Evolutionary conservation across 2,113 vertebrate genomes (phyloP).

Genomic region (Oreocharis arfaki): DNA sequence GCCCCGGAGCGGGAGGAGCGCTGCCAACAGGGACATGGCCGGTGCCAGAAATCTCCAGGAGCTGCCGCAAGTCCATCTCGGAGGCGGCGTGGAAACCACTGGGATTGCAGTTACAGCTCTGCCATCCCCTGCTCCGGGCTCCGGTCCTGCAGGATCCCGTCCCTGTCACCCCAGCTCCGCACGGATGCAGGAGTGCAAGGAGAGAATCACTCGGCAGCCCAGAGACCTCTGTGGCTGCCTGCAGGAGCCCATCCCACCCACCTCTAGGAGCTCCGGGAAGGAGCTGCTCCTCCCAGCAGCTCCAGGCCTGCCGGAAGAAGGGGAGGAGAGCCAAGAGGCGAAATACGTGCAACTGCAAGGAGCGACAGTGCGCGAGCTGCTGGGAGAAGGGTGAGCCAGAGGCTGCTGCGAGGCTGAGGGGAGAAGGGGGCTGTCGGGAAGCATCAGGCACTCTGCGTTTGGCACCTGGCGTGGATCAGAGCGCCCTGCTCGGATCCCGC

Average conservation of each 20-base stretch:
- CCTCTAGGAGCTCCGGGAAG: neutral
- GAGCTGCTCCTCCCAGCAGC: neutral
- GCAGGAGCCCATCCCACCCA: neutral
- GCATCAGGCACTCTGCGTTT: fast-evolving
- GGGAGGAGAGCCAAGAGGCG: neutral
- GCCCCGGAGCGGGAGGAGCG: neutral
- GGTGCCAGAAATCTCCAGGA: neutral
- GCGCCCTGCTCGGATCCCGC: neutral
- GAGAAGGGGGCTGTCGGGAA: neutral
- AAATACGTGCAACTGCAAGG: neutral
- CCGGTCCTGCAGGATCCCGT: fast-evolving
- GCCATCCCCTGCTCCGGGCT: neutral
- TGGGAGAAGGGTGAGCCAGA: neutral
- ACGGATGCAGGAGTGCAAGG: fast-evolving
- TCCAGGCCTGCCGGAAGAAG: neutral
- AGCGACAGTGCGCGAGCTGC: neutral
- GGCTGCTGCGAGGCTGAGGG: neutral
- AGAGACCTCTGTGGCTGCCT: fast-evolving
- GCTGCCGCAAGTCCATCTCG: neutral
- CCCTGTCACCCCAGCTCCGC: neutral
- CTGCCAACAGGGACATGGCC: neutral
- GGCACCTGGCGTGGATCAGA: neutral
- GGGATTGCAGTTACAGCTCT: neutral
- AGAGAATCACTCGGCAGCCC: fast-evolving
- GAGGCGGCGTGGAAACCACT: neutral